Base-by-base conservation (phyloP, 2,888 invertebrate species). In the Lacanobia wlatinum region DNA sequence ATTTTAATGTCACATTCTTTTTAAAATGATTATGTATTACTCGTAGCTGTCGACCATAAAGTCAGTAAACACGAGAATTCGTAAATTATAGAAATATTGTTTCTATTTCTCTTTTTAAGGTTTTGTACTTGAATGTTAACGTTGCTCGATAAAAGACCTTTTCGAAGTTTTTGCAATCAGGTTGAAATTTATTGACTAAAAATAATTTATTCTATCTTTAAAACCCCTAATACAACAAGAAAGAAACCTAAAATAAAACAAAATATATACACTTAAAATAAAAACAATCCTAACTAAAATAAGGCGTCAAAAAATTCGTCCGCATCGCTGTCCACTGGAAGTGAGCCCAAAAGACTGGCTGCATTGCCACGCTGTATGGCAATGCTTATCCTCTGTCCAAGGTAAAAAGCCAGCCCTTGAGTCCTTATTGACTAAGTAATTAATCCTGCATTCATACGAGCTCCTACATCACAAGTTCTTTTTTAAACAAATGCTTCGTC, bases 141-240 rank as follows among this genome's bases (percentile, higher is more conserved):
- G n/a, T 55, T 38, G 0, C 8, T 55, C n/a, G 21, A 23, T 10
- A 55, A 66, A 62, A 59, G 50, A 18, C 14, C 10, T 5, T n/a
- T 34, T 38, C 6, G 3, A 48, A 28, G 18, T 46, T 60, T n/a
- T 23, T 6, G 46, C 63, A 64, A 56, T 65, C 48, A 59, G n/a
- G 7, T 52, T 53, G 1, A 72, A 62, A 71, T 34, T 48, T 50
- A 61, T n/a, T 62, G 34, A 74, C 16, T 21, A 16, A 28, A n/a
- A n/a, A n/a, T n/a, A n/a, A n/a, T n/a, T n/a, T n/a, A n/a, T n/a
- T n/a, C n/a, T n/a, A n/a, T n/a, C n/a, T n/a, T n/a, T n/a, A n/a
- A n/a, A n/a, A n/a, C n/a, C n/a, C n/a, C n/a, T n/a, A n/a, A n/a
- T n/a, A n/a, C n/a, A n/a, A n/a, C n/a, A n/a, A n/a, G n/a, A n/a